Base-by-base conservation (phyloP, 1,140 invertebrate species). In the Batillaria attramentaria region DNA sequence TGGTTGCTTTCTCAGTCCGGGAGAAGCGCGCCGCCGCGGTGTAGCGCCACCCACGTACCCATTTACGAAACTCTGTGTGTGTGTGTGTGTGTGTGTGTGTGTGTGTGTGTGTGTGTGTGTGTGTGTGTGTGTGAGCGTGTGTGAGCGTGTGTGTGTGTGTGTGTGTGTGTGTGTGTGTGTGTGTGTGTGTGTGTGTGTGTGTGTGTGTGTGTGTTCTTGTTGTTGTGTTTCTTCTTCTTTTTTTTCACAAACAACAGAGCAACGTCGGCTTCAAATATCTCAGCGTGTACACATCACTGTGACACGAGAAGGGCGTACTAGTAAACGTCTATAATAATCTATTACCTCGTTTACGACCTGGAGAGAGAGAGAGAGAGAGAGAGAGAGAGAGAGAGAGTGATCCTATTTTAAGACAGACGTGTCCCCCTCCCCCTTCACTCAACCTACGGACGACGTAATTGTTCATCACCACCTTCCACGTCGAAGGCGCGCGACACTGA, bases 101-200 rank as follows among this genome's bases (percentile, higher is more conserved):
- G 46, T 41, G 46, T 41, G 41, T 31, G 33, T 73, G 10, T 43
- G 10, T 10, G 54, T 33, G 73, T 42, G 70, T 73, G 42, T 43
- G 31, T 42, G 42, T 73, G 46, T 43, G 70, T 46, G 54, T 60
- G 46, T 18, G 42, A 43, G n/a, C 18, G n/a, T 73, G 33, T 73
- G 42, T 73, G 42, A 43, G 18, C 24, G 54, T 73, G 33, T 73
- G 10, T 43, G 10, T 42, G 46, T 73, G 37, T 18, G 46, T 73
- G 33, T 8, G 54, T 73, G n/a, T 73, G 70, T 75, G 72, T 60
- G 35, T 57, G 42, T 46, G 50, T 75, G 37, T 39, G 62, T 75
- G 72, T 37, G n/a, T 75, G 50, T 75, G 31, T 60, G 57, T 75
- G 18, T 57, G 37, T 65, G 60, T 60, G 50, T 75, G 35, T 46